Evolutionary conservation across 2,888 invertebrate genomes (phyloP).

Genomic region (Xanthorhoe designata): DNA sequence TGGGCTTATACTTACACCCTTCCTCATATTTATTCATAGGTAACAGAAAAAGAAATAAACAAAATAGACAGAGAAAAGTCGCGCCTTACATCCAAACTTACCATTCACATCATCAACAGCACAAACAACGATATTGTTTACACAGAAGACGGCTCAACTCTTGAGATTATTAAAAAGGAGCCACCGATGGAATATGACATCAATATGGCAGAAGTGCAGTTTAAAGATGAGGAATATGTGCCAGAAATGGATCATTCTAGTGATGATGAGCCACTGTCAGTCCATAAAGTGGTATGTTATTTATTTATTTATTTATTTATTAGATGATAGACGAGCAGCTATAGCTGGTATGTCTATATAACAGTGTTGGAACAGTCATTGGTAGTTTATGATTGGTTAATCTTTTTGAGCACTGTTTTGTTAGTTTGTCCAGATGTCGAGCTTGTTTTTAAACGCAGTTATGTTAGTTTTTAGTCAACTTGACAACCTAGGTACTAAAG

Average conservation of each 20-base stretch:
- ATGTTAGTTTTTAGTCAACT: no score
- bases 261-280: slow-evolving; percentile 68
- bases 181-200: slow-evolving; percentile 26
- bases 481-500: no score
- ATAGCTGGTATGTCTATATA: no score
- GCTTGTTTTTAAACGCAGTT: no score
- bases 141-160: slow-evolving; percentile 13
- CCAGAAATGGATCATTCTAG: slow-evolving; percentile 24
- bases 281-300: slow-evolving; percentile 51
- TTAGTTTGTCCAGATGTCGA: no score
- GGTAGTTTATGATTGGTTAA: no score
- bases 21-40: slow-evolving; percentile 47
- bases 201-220: slow-evolving; percentile 33
- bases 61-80: slow-evolving; percentile 54
- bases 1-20: no score
- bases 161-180: slow-evolving; percentile 52
- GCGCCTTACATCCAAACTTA: slow-evolving; percentile 51
- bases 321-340: no score
- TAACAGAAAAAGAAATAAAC: slow-evolving; percentile 53
- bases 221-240: slow-evolving; percentile 59
- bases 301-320: no score
- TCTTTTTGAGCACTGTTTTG: no score
- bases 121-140: slow-evolving; percentile 18
- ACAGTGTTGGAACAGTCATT: no score
- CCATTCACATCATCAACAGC: slow-evolving; percentile 31